A percentile compares a stretch with the other conserved stretches of the same genome.
Conservation (phyloP, 2,797 vertebrate genomes). For the Podarcis lilfordi region DNA sequence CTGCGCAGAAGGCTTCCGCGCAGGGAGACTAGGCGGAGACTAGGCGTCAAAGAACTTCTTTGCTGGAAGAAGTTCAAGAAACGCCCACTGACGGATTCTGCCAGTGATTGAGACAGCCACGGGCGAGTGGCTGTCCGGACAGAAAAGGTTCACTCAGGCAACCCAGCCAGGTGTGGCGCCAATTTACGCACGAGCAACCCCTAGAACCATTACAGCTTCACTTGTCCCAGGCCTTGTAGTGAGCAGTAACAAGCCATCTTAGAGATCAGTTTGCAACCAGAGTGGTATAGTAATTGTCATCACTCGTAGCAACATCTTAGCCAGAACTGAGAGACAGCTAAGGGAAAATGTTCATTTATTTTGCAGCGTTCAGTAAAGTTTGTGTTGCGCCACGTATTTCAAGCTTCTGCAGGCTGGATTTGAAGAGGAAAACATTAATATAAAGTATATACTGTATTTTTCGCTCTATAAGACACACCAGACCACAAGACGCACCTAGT, state of each 20-base stretch:
- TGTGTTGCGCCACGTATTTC: background rate
- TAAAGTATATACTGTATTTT: background rate
- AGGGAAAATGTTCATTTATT: background rate
- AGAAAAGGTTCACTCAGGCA: too few relatives aligned
- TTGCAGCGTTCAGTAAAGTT: background rate
- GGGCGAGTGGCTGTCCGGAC: too few relatives aligned
- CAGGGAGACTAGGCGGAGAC: too few relatives aligned
- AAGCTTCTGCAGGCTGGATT: constrained; percentile 5
- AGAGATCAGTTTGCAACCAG: constrained; percentile 38
- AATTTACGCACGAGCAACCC: too few relatives aligned
- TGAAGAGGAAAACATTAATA: background rate
- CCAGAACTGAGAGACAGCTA: background rate
- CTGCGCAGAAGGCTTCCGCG: too few relatives aligned
- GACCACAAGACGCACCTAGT: too few relatives aligned
- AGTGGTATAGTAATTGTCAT: background rate
- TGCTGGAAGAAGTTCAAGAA: too few relatives aligned
- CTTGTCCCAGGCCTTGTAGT: constrained; percentile 2
- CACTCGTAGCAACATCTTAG: background rate
- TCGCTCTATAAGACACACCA: too few relatives aligned
- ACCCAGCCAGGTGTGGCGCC: too few relatives aligned
- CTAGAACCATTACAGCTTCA: background rate
- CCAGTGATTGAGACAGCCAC: too few relatives aligned
- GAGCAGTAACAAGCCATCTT: background rate
- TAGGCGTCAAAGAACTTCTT: too few relatives aligned
- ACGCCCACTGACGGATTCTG: too few relatives aligned